Percentiles rank a stretch among this genome's conserved stretches.
These are phyloP conservation scores for Triplophysa yarkandensis DNA, from an alignment of 2,797 vertebrate species.

Conservation along the genomic window DNA sequence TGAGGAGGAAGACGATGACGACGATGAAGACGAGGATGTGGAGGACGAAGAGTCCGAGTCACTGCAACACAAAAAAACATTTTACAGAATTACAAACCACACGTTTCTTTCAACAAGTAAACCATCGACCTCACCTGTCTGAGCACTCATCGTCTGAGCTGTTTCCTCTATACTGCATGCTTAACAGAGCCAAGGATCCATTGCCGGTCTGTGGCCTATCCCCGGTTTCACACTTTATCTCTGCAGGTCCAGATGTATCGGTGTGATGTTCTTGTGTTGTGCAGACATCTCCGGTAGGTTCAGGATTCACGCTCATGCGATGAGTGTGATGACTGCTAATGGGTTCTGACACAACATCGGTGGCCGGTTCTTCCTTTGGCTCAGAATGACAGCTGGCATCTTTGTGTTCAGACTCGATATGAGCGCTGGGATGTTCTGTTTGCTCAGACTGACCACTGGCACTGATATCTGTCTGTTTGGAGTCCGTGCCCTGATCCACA, in stretches of 20 bases:
- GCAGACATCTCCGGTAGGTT: not conserved
- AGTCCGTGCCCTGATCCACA: not conserved
- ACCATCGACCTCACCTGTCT: conserved; percentile 64
- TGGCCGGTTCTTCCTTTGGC: not conserved
- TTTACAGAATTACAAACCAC: not conserved
- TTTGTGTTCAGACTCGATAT: not conserved
- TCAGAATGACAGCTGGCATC: not conserved
- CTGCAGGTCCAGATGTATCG: not conserved
- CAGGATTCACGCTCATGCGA: not conserved
- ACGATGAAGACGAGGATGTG: conserved; percentile 73
- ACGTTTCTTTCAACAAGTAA: not conserved
- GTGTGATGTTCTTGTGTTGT: not conserved
- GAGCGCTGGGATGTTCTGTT: not conserved
- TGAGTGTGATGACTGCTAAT: not conserved
- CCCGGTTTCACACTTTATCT: not conserved
- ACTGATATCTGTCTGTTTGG: not conserved
- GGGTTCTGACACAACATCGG: not conserved
- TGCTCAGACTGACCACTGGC: not conserved
- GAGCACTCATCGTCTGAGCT: conserved; percentile 61
- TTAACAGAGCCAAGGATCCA: conserved; percentile 42
- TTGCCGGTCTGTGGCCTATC: conserved; percentile 12
- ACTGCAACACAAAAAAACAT: conserved; percentile 62
- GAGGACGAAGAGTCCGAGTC: conserved; percentile 74
- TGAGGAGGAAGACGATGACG: conserved; percentile 70
- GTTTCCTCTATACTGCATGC: conserved; percentile 45